Evolutionary conservation across 1,140 invertebrate species (phyloP).

Genomic region (Rhizoglyphus robini): DNA sequence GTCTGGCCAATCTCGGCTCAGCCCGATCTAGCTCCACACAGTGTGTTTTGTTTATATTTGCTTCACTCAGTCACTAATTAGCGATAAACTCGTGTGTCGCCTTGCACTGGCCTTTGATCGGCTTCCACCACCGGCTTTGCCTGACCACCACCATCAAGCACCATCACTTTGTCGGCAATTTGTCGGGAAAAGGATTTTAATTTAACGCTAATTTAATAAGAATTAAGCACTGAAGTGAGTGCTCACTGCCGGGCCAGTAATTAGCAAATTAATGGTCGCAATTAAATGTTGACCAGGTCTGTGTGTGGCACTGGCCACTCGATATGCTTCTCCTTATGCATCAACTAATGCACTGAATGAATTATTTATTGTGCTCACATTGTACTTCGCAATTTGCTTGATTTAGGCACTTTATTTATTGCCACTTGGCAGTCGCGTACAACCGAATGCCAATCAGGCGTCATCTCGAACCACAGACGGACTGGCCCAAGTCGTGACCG

Average conservation of each 20-base stretch:
- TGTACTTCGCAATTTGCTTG: neutral
- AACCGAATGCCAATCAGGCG: constrained; percentile 4
- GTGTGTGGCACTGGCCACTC: neutral
- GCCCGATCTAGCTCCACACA: too few species aligned
- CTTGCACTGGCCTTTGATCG: neutral
- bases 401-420: neutral
- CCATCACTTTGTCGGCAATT: neutral
- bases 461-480: neutral
- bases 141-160: constrained; percentile 1
- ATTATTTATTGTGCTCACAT: too few species aligned
- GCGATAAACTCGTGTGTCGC: too few species aligned
- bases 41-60: too few species aligned
- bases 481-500: neutral
- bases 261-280: neutral
- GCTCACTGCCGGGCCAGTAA: neutral
- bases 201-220: constrained; percentile 15
- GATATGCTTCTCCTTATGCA: neutral
- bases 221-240: too few species aligned
- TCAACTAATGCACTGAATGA: too few species aligned
- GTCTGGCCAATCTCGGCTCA: too few species aligned
- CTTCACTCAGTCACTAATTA: too few species aligned
- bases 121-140: neutral
- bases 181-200: constrained; percentile 9
- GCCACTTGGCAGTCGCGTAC: neutral
- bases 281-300: neutral